These are phyloP conservation scores for Drosophila suzukii DNA, from an alignment of 1,140 invertebrate genomes.

Conservation along the genomic window DNA sequence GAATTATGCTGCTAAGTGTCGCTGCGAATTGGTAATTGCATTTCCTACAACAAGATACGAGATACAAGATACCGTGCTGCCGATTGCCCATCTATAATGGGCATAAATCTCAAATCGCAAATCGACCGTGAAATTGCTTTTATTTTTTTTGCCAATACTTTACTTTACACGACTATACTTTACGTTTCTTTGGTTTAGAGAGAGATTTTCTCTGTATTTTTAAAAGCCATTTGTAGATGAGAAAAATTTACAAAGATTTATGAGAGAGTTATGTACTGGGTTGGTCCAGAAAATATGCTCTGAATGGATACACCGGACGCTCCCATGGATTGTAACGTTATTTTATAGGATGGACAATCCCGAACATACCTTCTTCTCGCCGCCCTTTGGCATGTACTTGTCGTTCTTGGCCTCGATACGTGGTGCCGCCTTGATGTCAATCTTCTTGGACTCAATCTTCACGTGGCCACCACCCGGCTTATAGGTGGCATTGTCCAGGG, in stretches of 20 bases:
- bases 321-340: background rate
- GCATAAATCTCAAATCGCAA: constrained; percentile 56
- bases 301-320: constrained; percentile 22
- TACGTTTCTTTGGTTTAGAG: constrained; percentile 43
- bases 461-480: constrained; percentile 96
- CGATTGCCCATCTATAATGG: constrained; percentile 41
- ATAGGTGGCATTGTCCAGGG: constrained; percentile 95
- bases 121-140: constrained; percentile 78
- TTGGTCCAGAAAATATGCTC: constrained; percentile 1
- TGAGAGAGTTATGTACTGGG: constrained; percentile 25
- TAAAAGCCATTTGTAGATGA: constrained; percentile 59
- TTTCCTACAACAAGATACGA: constrained; percentile 66
- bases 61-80: constrained; percentile 60
- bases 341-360: background rate
- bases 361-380: constrained; percentile 93
- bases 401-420: constrained; percentile 96
- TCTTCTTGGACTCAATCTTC: constrained; percentile 94
- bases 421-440: constrained; percentile 93
- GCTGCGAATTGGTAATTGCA: constrained; percentile 64
- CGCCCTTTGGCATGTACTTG: constrained; percentile 94
- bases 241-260: constrained; percentile 49
- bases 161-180: constrained; percentile 52
- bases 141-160: constrained; percentile 49
- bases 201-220: constrained; percentile 29
- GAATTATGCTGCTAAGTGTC: constrained; percentile 67